These are phyloP conservation scores for Melanaphis sacchari DNA, from an alignment of 1,140 invertebrate genomes.

Conservation along the genomic window DNA sequence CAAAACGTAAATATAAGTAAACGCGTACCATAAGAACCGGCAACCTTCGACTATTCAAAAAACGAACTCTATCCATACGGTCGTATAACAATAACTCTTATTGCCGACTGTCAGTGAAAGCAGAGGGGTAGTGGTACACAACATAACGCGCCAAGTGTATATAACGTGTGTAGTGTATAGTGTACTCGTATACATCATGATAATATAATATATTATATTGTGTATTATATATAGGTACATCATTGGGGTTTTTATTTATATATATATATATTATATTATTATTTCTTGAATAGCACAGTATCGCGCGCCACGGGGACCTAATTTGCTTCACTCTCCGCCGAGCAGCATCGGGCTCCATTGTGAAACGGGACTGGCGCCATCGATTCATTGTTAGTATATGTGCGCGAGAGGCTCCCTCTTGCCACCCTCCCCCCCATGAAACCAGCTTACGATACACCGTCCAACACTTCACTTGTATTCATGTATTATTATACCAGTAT, in stretches of 20 bases:
- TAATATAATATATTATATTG: neutral
- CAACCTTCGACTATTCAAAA: neutral
- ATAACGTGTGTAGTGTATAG: neutral
- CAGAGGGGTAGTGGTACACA: neutral
- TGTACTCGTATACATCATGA: too few relatives aligned
- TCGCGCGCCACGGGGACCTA: conserved; percentile 53
- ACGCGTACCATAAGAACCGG: neutral
- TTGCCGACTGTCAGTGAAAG: neutral
- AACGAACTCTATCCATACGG: neutral
- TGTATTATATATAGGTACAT: neutral
- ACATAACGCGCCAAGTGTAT: neutral
- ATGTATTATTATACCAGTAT: neutral
- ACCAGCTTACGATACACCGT: neutral
- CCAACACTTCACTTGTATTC: neutral
- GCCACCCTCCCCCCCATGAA: too few relatives aligned
- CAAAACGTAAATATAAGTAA: neutral
- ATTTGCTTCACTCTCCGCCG: conserved; percentile 48
- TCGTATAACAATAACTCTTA: neutral
- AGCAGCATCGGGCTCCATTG: conserved; percentile 36
- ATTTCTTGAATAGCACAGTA: conserved; percentile 51
- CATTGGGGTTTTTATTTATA: neutral
- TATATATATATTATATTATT: neutral
- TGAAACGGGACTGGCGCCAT: conserved; percentile 56
- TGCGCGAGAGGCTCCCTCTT: neutral
- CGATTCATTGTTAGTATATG: conserved; percentile 51